These are phyloP conservation scores for Psephotus haematonotus DNA, from an alignment of 2,113 vertebrate genomes.

Conservation along the genomic window DNA sequence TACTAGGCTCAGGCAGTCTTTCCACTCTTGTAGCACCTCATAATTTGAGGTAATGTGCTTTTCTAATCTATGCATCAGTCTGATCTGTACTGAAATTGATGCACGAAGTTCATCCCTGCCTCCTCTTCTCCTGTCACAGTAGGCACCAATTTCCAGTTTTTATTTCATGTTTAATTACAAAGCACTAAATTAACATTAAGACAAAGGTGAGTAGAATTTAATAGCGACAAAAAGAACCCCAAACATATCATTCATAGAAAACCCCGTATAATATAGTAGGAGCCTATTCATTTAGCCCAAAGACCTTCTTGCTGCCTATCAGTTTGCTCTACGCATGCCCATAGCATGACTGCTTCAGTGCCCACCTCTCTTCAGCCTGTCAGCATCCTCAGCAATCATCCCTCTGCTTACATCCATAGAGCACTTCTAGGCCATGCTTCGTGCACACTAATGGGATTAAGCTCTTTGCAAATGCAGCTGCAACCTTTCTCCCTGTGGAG, in stretches of 20 bases:
- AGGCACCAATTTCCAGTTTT: not conserved
- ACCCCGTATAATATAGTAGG: not conserved
- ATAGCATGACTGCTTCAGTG: not conserved
- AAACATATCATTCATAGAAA: not conserved
- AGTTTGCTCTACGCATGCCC: not conserved
- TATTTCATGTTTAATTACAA: constrained; percentile 1
- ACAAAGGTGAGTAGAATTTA: not conserved
- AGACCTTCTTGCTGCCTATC: not conserved
- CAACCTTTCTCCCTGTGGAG: not conserved
- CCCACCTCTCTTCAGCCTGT: not conserved
- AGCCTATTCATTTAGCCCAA: not conserved
- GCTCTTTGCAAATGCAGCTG: not conserved
- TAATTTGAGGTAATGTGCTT: not conserved
- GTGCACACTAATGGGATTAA: constrained; percentile 14
- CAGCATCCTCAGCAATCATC: not conserved
- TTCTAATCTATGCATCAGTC: not conserved
- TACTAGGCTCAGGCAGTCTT: not conserved
- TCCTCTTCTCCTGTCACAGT: not conserved
- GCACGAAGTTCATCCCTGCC: not conserved
- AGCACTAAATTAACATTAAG: not conserved
- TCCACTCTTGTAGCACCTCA: not conserved
- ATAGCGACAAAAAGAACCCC: not conserved
- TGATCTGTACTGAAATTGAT: not conserved
- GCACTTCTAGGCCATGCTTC: constrained; percentile 2
- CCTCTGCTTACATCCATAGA: not conserved